Conservation (phyloP, 2,113 vertebrate species). For the Meles meles region DNA sequence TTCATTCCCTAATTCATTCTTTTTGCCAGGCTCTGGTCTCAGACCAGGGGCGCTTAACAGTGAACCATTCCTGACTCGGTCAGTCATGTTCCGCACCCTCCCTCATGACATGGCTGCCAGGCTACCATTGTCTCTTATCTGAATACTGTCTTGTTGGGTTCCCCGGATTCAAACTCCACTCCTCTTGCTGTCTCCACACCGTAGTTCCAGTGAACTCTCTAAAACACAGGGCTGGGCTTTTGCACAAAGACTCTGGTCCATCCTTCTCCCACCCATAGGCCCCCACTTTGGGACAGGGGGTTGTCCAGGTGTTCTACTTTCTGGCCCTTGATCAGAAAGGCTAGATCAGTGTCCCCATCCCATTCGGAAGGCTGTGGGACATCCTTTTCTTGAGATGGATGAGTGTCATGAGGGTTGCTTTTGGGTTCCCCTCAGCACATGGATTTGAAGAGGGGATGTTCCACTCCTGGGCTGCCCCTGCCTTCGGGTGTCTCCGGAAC, state of each 20-base stretch:
- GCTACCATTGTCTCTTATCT: neutral
- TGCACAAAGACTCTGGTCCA: neutral
- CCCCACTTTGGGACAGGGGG: neutral
- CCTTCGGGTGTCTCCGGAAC: neutral
- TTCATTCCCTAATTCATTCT: neutral
- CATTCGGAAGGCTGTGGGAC: neutral
- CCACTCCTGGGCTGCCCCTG: neutral
- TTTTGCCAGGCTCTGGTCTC: neutral
- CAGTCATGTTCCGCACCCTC: neutral
- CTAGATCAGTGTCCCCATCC: neutral
- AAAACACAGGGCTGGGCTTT: neutral
- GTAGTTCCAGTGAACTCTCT: neutral
- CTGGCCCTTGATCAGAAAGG: neutral
- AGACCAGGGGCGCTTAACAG: neutral
- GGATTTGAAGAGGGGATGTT: neutral
- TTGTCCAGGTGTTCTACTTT: neutral
- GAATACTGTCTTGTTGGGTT: neutral
- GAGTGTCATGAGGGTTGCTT: neutral
- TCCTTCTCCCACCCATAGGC: neutral
- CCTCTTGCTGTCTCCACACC: neutral
- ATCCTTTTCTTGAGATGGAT: neutral
- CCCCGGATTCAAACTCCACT: neutral
- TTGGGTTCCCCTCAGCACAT: neutral
- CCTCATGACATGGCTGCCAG: neutral
- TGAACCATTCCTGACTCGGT: neutral